Conservation (phyloP, 2,888 invertebrate genomes). For the Drosophila siamana region DNA sequence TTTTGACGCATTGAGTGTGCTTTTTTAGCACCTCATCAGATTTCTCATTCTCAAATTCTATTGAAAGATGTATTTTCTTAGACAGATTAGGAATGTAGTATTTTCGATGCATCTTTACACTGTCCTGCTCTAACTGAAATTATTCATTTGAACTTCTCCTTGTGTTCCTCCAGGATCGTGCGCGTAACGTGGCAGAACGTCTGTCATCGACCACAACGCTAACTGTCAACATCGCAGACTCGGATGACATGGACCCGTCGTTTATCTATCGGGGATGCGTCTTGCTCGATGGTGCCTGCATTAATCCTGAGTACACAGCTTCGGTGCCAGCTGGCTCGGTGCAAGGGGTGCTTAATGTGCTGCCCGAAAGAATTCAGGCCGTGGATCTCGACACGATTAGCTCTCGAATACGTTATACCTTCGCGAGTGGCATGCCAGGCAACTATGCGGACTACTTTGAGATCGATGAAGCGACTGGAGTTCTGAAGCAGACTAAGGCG, state of each 20-base stretch:
- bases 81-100: no score
- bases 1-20: no score
- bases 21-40: no score
- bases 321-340: conserved; percentile 92
- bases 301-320: conserved; percentile 94
- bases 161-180: conserved; percentile 89
- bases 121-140: no score
- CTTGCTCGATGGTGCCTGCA: conserved; percentile 92
- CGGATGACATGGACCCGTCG: conserved; percentile 96
- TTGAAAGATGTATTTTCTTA: no score
- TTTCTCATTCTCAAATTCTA: no score
- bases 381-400: conserved; percentile 95
- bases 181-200: conserved; percentile 91
- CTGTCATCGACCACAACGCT: conserved; percentile 94
- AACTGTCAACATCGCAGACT: conserved; percentile 93
- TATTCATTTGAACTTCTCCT: not conserved
- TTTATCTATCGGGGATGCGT: conserved; percentile 95
- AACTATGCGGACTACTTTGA: conserved; percentile 93
- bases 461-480: conserved; percentile 92
- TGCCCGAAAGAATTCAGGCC: conserved; percentile 95
- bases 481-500: conserved; percentile 92
- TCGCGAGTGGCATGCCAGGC: conserved; percentile 92
- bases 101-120: no score
- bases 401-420: conserved; percentile 92
- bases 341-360: conserved; percentile 92